phyloP scores from a whole-genome alignment of 2,113 vertebrate species.

The Psilopsiagon aymara region DNA sequence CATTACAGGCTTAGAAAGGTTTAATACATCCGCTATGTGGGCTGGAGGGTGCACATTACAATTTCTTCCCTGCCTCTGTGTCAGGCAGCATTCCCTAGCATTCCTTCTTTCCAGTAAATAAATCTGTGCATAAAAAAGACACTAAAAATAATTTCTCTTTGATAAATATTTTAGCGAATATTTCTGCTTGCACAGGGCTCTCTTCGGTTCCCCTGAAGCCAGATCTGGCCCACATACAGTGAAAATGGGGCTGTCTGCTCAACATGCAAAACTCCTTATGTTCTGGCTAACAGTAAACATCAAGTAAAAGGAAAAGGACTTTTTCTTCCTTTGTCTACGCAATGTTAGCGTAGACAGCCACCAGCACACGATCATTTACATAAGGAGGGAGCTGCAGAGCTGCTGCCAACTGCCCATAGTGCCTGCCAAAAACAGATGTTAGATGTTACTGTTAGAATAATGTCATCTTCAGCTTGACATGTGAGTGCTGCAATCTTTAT shows the following conservation, averaged over 20 bases:
- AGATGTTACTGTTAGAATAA: constrained; percentile 65
- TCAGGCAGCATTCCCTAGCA: neutral
- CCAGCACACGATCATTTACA: constrained; percentile 64
- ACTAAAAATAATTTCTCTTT: constrained; percentile 37
- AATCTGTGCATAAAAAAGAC: constrained; percentile 17
- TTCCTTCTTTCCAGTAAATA: constrained; percentile 25
- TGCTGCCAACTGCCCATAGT: constrained; percentile 63
- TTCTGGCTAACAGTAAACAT: constrained; percentile 18
- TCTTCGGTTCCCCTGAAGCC: constrained; percentile 45
- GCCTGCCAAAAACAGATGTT: constrained; percentile 71
- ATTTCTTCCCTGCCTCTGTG: neutral
- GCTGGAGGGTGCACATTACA: neutral
- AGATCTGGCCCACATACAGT: constrained; percentile 61
- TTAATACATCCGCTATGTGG: neutral
- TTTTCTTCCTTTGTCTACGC: constrained; percentile 59
- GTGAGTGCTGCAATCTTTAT: constrained; percentile 52
- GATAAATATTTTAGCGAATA: constrained; percentile 59
- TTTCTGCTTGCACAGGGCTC: constrained; percentile 16
- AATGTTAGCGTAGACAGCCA: constrained; percentile 47
- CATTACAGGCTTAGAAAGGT: neutral
- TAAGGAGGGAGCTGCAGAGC: constrained; percentile 51
- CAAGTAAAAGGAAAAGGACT: constrained; percentile 49
- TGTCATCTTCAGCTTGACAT: constrained; percentile 51
- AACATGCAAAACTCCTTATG: constrained; percentile 38
- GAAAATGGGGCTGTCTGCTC: constrained; percentile 43